Base-by-base conservation (phyloP, 1,140 invertebrate genomes). In the Euwallacea fornicatus region DNA sequence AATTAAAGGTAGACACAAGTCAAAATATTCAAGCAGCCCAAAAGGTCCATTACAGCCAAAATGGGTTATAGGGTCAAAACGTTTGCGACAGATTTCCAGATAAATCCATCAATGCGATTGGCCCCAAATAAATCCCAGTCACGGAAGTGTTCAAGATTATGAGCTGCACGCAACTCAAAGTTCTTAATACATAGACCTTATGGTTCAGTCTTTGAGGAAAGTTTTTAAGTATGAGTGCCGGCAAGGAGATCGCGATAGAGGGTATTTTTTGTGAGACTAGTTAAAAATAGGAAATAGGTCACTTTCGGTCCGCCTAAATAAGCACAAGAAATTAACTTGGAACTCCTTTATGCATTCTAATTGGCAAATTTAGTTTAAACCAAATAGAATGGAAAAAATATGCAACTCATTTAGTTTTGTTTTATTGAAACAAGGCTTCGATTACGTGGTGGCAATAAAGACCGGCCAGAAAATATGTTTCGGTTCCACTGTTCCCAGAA, bases 361-460 rank as follows among this genome's bases (percentile, higher is more conserved):
- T 13, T 9, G 8, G 55, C 16, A 11, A 58, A 58, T 13, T 9
- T 58, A 13, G 9, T 58, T 2, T 0, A 11, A 42, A 42, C 10
- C 7, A 61, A 42, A 8, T 42, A 16, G 10, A 61, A 61, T 43
- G 6, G 21, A 61, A 61, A 42, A 61, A 9, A 16, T 4, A 10
- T 10, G 47, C 55, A 58, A 58, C 9, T 41, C 11, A 13, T 42
- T 61, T 0, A 15, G 46, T 50, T 50, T 50, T 50, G 46, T 50
- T 66, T 66, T 66, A 47, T 55, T 7, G 58, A 68, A 73, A 69
- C 10, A 43, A 78, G 77, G 69, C 0, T 78, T 78, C 50, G 67
- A 76, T 42, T 78, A 78, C 67, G 74, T 78, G n/a, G 76, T 78
- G 6, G 71, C 75, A 66, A 56, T 73, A 13, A 67, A 64, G 59